A percentile compares a stretch with the other conserved stretches of the same genome.
phyloP scores from a whole-genome alignment of 2,888 invertebrate species.

The Callosobruchus maculatus region DNA sequence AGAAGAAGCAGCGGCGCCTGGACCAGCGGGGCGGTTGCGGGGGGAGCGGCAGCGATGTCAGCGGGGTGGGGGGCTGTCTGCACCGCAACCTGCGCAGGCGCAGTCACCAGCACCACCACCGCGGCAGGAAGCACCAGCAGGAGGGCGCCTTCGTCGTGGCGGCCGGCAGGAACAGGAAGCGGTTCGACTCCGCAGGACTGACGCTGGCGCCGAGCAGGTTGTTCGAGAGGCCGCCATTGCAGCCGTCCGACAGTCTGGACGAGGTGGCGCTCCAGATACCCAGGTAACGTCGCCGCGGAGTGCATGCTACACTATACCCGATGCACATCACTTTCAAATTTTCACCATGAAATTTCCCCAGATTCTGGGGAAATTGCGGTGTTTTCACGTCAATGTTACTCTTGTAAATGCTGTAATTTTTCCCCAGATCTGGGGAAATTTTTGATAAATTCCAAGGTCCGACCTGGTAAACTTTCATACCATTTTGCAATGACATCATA shows the following conservation, averaged over 20 bases:
- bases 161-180: conserved; percentile 38
- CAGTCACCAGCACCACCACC: conserved; percentile 38
- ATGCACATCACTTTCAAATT: too few species aligned
- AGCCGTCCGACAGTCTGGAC: conserved; percentile 84
- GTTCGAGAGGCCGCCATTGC: conserved; percentile 80
- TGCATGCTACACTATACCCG: too few species aligned
- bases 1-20: conserved; percentile 50
- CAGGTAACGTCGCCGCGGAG: conserved; percentile 57
- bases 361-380: too few species aligned
- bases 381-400: too few species aligned
- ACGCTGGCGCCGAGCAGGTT: conserved; percentile 75
- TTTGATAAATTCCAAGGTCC: too few species aligned
- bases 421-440: too few species aligned
- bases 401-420: too few species aligned
- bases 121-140: conserved; percentile 28
- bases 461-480: too few species aligned
- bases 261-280: conserved; percentile 91
- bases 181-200: conserved; percentile 56
- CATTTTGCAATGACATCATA: too few species aligned
- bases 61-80: conserved; percentile 7
- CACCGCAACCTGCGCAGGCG: conserved; percentile 13
- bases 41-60: background rate
- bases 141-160: conserved; percentile 25
- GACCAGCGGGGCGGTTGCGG: conserved; percentile 24
- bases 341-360: too few species aligned